A percentile compares a stretch with the other conserved stretches of the same genome.
Evolutionary conservation across 2,888 invertebrate genomes (phyloP).

Genomic region (Mamestra brassicae): DNA sequence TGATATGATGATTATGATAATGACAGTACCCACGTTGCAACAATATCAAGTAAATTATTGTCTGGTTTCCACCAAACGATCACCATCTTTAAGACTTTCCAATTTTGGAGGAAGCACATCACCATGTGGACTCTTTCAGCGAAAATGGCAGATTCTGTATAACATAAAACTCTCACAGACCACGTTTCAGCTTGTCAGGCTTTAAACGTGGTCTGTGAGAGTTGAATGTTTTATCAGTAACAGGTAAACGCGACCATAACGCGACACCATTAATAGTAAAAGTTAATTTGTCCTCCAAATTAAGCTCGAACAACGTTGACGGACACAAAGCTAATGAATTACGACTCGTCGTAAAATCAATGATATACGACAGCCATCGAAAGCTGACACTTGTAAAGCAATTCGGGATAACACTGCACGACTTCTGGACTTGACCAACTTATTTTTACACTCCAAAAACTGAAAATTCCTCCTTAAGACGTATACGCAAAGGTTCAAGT

Average conservation of each 20-base stretch:
- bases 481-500: slow-evolving; percentile 29
- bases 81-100: background rate
- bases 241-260: slow-evolving; percentile 31
- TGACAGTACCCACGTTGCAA: too few species aligned
- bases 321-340: slow-evolving; percentile 78
- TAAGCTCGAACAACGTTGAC: slow-evolving; percentile 69
- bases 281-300: slow-evolving; percentile 71
- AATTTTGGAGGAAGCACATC: background rate
- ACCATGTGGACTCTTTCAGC: background rate
- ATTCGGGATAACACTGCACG: slow-evolving; percentile 80
- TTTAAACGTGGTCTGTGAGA: too few species aligned
- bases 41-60: too few species aligned
- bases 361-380: slow-evolving; percentile 80
- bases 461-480: slow-evolving; percentile 52
- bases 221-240: background rate
- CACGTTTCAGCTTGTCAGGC: background rate
- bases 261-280: slow-evolving; percentile 60
- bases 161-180: background rate
- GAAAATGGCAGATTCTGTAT: background rate
- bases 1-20: too few species aligned
- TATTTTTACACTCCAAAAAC: slow-evolving; percentile 15
- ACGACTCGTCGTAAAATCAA: slow-evolving; percentile 82
- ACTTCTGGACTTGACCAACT: slow-evolving; percentile 68
- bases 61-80: too few species aligned
- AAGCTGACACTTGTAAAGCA: slow-evolving; percentile 80